Evolutionary conservation across 2,113 vertebrate genomes (phyloP).

Genomic region (Bombycilla garrulus): DNA sequence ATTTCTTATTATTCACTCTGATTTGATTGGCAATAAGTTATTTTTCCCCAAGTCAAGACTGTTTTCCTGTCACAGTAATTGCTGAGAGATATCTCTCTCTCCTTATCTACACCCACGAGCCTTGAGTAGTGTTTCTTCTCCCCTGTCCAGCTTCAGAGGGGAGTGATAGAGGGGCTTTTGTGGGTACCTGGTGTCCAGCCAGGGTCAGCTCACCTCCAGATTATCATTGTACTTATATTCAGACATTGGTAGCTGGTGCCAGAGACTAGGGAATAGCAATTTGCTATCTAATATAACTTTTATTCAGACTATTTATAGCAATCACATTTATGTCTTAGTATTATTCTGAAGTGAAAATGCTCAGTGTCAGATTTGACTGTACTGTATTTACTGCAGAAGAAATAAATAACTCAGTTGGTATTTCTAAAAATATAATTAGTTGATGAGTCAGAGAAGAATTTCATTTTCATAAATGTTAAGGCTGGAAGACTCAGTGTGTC

Average conservation of each 20-base stretch:
- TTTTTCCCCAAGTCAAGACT: background rate
- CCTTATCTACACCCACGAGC: background rate
- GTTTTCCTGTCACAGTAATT: background rate
- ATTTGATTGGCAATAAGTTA: background rate
- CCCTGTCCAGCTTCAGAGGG: background rate
- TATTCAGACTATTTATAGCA: background rate
- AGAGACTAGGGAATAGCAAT: background rate
- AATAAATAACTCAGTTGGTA: slow-evolving; percentile 30
- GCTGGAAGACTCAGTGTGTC: background rate
- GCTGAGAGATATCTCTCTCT: background rate
- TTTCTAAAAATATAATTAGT: slow-evolving; percentile 48
- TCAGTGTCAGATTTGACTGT: background rate
- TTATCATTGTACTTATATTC: background rate
- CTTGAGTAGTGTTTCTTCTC: background rate
- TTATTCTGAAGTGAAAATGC: background rate
- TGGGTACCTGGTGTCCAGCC: background rate
- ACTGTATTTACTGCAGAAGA: background rate
- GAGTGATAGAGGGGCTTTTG: background rate
- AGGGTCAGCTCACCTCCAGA: background rate
- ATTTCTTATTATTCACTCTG: background rate
- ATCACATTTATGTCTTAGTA: background rate
- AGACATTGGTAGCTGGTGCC: background rate
- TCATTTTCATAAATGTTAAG: slow-evolving; percentile 9
- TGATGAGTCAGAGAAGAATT: slow-evolving; percentile 47
- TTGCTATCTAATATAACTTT: background rate